These are phyloP conservation scores for Hylia prasina DNA, from an alignment of 2,113 vertebrate species.

Conservation along the genomic window DNA sequence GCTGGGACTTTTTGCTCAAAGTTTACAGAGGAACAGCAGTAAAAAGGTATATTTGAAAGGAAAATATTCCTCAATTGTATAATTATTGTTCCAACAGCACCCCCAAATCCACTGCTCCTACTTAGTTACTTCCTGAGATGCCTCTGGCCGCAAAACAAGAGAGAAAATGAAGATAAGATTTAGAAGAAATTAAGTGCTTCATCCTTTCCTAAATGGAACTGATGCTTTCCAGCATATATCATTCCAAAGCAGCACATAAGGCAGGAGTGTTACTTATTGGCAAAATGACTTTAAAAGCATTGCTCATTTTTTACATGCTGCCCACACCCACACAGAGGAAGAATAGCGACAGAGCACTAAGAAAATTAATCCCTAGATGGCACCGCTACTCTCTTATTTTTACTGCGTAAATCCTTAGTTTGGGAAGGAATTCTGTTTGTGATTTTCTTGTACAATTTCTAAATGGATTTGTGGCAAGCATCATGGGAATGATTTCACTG, in stretches of 20 bases:
- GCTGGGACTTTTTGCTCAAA: neutral
- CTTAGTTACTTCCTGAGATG: neutral
- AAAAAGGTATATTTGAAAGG: neutral
- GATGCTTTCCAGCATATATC: neutral
- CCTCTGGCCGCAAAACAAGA: neutral
- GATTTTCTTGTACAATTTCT: neutral
- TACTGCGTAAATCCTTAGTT: neutral
- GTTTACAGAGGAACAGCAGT: neutral
- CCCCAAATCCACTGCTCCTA: neutral
- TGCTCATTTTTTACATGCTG: neutral
- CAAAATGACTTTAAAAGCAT: neutral
- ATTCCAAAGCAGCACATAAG: neutral
- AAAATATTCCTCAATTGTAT: neutral
- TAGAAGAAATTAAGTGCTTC: neutral
- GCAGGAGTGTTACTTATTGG: neutral
- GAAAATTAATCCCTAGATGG: slow-evolving; percentile 15
- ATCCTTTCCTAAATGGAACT: neutral
- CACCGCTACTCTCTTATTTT: neutral
- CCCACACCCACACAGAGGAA: neutral
- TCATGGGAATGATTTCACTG: neutral
- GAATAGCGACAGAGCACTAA: neutral
- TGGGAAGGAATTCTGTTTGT: neutral
- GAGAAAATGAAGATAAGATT: neutral
- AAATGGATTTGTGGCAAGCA: neutral
- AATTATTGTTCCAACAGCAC: neutral